These are phyloP conservation scores for Rhorus exstirpatorius DNA, from an alignment of 2,888 invertebrate genomes.

Conservation along the genomic window DNA sequence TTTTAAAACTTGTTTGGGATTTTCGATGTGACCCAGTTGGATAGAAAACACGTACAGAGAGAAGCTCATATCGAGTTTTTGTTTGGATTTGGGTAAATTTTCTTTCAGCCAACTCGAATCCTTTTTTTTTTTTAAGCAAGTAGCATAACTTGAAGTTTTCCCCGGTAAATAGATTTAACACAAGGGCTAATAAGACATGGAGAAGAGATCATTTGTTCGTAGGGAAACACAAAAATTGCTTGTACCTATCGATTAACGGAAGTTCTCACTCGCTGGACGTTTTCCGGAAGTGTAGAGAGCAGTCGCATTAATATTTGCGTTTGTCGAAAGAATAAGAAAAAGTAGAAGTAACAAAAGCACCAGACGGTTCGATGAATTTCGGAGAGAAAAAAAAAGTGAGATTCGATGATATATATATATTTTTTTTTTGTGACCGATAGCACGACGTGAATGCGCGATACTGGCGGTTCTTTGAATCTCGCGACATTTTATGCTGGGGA, in stretches of 20 bases:
- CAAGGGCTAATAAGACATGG: too few species aligned
- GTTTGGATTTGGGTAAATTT: too few species aligned
- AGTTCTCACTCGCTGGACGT: not conserved
- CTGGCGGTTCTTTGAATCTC: slow-evolving; percentile 54
- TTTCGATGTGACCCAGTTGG: too few species aligned
- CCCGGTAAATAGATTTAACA: too few species aligned
- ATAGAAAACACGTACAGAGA: too few species aligned
- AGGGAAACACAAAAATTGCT: not conserved
- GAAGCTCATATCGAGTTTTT: too few species aligned
- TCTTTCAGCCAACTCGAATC: too few species aligned
- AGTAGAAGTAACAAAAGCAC: not conserved
- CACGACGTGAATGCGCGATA: slow-evolving; percentile 55
- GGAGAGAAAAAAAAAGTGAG: not conserved
- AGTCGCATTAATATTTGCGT: not conserved
- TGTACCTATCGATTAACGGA: not conserved
- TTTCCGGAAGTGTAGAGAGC: too few species aligned
- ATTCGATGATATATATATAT: slow-evolving; percentile 7
- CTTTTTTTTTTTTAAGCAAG: too few species aligned
- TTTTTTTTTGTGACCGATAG: slow-evolving; percentile 32
- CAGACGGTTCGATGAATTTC: not conserved
- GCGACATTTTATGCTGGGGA: slow-evolving; percentile 63
- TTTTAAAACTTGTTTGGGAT: too few species aligned
- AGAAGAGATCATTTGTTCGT: too few species aligned
- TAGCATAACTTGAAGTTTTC: too few species aligned
- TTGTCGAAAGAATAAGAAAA: not conserved